Conservation (phyloP, 2,797 vertebrate genomes). For the Sebastes trivittatus region DNA sequence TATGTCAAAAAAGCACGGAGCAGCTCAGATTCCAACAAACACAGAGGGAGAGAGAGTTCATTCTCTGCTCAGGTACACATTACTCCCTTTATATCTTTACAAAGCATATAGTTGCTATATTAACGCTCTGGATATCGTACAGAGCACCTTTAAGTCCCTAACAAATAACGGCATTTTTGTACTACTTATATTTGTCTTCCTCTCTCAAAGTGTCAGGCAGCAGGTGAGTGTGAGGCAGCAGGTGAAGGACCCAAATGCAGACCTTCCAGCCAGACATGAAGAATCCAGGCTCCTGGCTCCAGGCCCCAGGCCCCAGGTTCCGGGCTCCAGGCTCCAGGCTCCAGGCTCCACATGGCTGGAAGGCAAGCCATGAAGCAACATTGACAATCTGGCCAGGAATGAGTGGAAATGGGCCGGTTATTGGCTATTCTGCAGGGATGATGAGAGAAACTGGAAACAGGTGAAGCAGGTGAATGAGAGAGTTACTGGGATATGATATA, state of each 20-base stretch:
- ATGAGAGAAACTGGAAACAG: neutral
- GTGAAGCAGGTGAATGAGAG: neutral
- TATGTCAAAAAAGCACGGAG: neutral
- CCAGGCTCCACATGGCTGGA: neutral
- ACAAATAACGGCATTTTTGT: too few species aligned
- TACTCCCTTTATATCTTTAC: too few species aligned
- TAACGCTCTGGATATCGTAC: too few species aligned
- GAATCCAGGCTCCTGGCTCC: neutral
- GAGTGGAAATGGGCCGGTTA: neutral
- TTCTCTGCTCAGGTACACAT: neutral
- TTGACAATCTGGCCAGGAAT: neutral
- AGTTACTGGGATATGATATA: neutral
- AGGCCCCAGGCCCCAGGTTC: neutral
- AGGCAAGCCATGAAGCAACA: neutral
- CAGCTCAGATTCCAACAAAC: accelerated
- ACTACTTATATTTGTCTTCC: neutral
- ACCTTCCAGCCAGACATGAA: neutral
- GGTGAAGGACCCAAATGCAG: neutral
- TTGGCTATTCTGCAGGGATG: neutral
- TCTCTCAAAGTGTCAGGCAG: neutral
- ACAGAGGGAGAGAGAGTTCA: too few species aligned
- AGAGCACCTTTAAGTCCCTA: neutral
- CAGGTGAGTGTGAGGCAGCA: neutral
- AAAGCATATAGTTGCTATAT: neutral
- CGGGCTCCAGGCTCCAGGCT: neutral